phyloP scores from a whole-genome alignment of 1,140 invertebrate species.

The Psilanteris sp. region DNA sequence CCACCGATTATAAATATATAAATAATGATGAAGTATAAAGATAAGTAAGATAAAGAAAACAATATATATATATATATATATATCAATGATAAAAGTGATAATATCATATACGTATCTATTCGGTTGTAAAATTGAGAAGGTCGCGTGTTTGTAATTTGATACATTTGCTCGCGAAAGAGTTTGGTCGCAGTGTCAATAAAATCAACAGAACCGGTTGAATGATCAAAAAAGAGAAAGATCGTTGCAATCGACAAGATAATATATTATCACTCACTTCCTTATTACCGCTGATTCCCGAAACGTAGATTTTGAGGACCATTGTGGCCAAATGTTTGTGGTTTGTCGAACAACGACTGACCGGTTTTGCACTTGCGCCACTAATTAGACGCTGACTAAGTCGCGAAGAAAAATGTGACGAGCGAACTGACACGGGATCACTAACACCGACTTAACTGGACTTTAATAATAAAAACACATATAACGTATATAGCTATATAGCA shows the following conservation, averaged over 20 bases:
- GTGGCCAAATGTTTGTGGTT: constrained; percentile 51
- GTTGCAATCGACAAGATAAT: too few species aligned
- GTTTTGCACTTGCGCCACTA: constrained; percentile 51
- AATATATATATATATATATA: too few species aligned
- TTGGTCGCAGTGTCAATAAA: constrained; percentile 18
- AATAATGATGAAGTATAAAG: too few species aligned
- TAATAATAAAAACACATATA: constrained; percentile 62
- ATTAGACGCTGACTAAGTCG: constrained; percentile 49
- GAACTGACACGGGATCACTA: constrained; percentile 55
- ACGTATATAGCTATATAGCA: constrained; percentile 57
- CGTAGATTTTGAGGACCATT: constrained; percentile 94
- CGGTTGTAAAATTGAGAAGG: constrained; percentile 30
- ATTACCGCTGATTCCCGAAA: constrained; percentile 93
- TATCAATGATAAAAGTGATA: too few species aligned
- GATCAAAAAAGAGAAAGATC: too few species aligned
- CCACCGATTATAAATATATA: too few species aligned
- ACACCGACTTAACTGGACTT: constrained; percentile 63
- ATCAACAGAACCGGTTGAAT: constrained; percentile 11
- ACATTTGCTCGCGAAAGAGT: constrained; percentile 14
- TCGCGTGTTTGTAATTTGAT: constrained; percentile 43
- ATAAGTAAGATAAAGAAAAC: too few species aligned
- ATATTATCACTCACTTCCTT: constrained; percentile 88
- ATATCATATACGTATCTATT: too few species aligned
- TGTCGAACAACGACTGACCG: constrained; percentile 42
- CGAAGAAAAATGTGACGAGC: constrained; percentile 50